Conservation (phyloP, 2,113 vertebrate genomes). For the Cyphomyrus plagiostoma region DNA sequence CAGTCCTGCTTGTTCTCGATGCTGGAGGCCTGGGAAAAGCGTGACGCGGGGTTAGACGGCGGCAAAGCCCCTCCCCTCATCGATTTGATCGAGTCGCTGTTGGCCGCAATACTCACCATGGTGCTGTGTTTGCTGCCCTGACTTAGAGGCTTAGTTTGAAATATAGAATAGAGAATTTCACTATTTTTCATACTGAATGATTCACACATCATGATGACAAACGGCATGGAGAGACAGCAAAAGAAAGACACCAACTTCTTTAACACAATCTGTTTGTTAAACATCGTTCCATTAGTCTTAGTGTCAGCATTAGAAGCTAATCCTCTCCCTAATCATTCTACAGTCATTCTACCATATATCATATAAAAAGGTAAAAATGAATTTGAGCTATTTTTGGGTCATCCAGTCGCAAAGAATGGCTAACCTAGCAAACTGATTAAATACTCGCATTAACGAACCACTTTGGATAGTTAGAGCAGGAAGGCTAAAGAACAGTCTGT, state of each 20-base stretch:
- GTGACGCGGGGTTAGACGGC: conserved; percentile 14
- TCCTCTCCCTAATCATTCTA: background rate
- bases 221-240: conserved; percentile 42
- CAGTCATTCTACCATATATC: background rate
- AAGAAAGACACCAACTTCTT: conserved; percentile 42
- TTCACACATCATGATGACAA: conserved; percentile 44
- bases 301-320: background rate
- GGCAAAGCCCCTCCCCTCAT: conserved; percentile 29
- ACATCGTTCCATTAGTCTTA: conserved; percentile 16
- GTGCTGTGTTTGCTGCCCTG: conserved; percentile 77
- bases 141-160: conserved; percentile 69
- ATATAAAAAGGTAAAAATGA: background rate
- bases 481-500: background rate
- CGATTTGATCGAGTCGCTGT: conserved; percentile 50
- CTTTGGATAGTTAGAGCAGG: background rate
- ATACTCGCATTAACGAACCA: background rate
- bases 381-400: background rate
- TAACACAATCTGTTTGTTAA: conserved; percentile 34
- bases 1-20: conserved; percentile 99
- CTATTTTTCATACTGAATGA: conserved; percentile 46
- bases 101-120: conserved; percentile 66
- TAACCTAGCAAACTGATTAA: background rate
- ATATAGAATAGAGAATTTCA: conserved; percentile 72
- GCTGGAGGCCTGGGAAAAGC: conserved; percentile 78
- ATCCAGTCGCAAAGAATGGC: background rate